Conservation (phyloP, 2,888 invertebrate genomes). For the Disparrhopalites patrizii region DNA sequence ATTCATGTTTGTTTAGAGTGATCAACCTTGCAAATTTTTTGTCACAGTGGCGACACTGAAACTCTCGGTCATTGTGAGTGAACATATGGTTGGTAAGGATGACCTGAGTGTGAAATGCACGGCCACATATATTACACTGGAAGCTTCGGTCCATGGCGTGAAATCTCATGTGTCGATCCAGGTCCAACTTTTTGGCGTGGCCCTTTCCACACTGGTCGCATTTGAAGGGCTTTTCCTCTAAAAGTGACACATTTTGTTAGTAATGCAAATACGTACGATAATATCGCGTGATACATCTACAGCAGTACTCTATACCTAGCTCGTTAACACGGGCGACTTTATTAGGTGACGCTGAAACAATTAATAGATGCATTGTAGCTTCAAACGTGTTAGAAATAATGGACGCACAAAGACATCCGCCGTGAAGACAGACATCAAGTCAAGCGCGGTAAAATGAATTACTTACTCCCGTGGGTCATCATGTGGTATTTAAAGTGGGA, state of each 20-base stretch:
- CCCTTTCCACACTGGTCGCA: not conserved
- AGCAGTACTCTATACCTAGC: too few relatives aligned
- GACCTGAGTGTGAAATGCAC: not conserved
- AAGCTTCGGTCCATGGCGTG: not conserved
- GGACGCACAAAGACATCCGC: too few relatives aligned
- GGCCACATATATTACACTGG: not conserved
- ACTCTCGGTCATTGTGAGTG: not conserved
- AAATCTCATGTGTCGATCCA: not conserved
- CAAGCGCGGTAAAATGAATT: not conserved
- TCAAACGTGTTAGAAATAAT: too few relatives aligned
- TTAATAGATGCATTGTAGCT: too few relatives aligned
- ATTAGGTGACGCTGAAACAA: too few relatives aligned
- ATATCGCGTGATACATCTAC: too few relatives aligned
- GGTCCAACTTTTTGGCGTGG: not conserved
- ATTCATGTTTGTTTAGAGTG: not conserved
- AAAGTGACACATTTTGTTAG: too few relatives aligned
- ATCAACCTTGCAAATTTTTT: not conserved
- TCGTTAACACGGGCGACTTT: too few relatives aligned
- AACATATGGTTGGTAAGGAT: not conserved
- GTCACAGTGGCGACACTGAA: not conserved
- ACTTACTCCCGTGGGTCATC: not conserved
- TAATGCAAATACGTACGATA: too few relatives aligned
- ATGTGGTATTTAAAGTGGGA: not conserved
- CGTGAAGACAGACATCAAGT: too few relatives aligned
- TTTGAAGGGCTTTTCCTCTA: not conserved